Evolutionary conservation across 2,113 vertebrate species (phyloP).

Genomic region (Ceratotherium simum): DNA sequence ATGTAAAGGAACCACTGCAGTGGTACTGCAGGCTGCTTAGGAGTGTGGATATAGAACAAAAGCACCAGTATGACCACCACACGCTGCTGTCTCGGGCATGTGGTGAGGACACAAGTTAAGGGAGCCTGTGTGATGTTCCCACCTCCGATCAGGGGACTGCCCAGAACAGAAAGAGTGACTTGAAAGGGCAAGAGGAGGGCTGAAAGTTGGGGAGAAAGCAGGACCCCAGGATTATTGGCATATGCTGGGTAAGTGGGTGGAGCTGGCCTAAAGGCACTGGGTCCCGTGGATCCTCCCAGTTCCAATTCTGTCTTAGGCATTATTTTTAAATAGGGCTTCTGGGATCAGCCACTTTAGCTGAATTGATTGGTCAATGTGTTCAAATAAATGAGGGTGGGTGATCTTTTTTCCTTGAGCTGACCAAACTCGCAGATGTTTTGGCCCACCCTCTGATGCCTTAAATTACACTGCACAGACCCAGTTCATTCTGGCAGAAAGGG

Average conservation of each 20-base stretch:
- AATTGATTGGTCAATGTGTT: not conserved
- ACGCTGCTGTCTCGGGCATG: too few species aligned
- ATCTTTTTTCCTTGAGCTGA: not conserved
- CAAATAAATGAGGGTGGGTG: not conserved
- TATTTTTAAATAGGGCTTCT: not conserved
- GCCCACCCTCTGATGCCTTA: not conserved
- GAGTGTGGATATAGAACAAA: not conserved
- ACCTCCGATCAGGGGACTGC: not conserved
- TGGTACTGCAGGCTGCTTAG: not conserved
- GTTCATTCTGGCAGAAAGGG: not conserved
- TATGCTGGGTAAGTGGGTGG: not conserved
- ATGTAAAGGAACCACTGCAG: not conserved
- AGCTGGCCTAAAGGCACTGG: not conserved
- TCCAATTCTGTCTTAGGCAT: not conserved
- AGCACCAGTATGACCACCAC: not conserved
- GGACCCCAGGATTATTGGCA: not conserved
- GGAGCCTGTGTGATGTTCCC: too few species aligned
- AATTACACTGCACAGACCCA: not conserved
- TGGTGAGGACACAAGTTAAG: not conserved
- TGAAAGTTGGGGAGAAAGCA: not conserved
- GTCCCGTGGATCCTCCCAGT: not conserved
- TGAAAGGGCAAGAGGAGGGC: not conserved
- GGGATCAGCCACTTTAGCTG: not conserved
- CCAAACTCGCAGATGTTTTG: not conserved
- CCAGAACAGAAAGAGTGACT: not conserved